phyloP scores from a whole-genome alignment of 2,113 vertebrate species.

The Stegastes partitus region DNA sequence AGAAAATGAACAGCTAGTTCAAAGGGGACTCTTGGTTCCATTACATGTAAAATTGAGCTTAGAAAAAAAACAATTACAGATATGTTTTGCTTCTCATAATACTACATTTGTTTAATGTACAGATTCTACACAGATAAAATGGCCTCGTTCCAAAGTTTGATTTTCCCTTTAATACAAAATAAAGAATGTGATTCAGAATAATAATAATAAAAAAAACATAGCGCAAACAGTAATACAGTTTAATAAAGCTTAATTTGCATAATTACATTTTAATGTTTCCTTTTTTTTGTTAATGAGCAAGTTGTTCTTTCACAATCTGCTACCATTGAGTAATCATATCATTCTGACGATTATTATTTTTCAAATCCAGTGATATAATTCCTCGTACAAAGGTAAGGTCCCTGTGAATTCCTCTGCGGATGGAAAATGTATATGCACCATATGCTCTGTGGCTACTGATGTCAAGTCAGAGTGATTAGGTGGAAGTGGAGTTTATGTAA shows the following conservation, averaged over 20 bases:
- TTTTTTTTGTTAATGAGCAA: slow-evolving; percentile 26
- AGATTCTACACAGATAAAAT: slow-evolving; percentile 8
- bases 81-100: background rate
- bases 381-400: slow-evolving; percentile 44
- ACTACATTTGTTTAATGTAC: background rate
- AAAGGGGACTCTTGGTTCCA: background rate
- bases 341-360: slow-evolving; percentile 48
- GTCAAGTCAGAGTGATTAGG: slow-evolving; percentile 84
- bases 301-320: slow-evolving; percentile 42
- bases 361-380: slow-evolving; percentile 42
- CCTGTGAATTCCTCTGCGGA: slow-evolving; percentile 61
- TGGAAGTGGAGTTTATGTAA: slow-evolving; percentile 82
- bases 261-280: slow-evolving; percentile 50
- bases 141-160: background rate
- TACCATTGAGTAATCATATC: slow-evolving; percentile 50
- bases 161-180: slow-evolving; percentile 13
- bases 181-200: slow-evolving; percentile 6
- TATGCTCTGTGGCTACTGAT: slow-evolving; percentile 75
- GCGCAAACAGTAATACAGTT: slow-evolving; percentile 24
- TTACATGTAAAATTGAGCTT: background rate
- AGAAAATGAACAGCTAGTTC: background rate
- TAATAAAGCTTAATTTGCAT: slow-evolving; percentile 46
- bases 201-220: slow-evolving; percentile 33
- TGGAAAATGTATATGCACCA: slow-evolving; percentile 68
- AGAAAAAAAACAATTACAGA: background rate